Base-by-base conservation (phyloP, 2,888 invertebrate species). In the Epinotia brunnichana region DNA sequence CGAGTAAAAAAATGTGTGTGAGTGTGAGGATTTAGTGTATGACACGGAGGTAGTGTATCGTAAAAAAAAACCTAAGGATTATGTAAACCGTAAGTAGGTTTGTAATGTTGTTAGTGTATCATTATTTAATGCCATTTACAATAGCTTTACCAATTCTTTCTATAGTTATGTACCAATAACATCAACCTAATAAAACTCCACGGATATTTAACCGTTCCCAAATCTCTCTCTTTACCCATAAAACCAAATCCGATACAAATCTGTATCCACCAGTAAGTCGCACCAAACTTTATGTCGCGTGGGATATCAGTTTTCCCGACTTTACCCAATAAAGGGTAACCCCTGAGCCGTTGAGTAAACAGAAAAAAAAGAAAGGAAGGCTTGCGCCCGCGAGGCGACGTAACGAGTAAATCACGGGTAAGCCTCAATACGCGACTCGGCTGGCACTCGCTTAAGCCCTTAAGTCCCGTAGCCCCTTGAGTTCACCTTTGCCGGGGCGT, bases 291-390 rank as follows among this genome's bases (percentile, higher is more conserved):
- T 88, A 90, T 88, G 87, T 87, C 85, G 84, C 83, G 81, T 77
- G 86, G 87, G 88, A 88, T 90, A 91, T 91, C 91, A 90, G 89
- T 90, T 91, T 73, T 87, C 84, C 89, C 88, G 90, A 90, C 87
- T 90, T 91, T 89, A 87, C 87, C 89, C 90, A 91, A 90, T 91
- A 92, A 91, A 91, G 92, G 92, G 91, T 91, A 91, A 88, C 87
- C 90, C 90, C 82, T 90, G 91, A 92, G 91, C 91, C 92, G 86
- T 87, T 89, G 89, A 90, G 91, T 93, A 93, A 93, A 93, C 90
- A 92, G 89, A 92, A 89, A 92, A 91, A 91, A 39, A 84, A 85
- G 83, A 91, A 91, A 87, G 85, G 82, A 85, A 85, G 83, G 85
- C 79, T 80, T 79, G 83, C 76, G 79, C 77, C 82, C 84, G 82